Percentiles rank a stretch among this genome's conserved stretches.
Evolutionary conservation across 2,797 vertebrate genomes (phyloP).

Genomic region (Eremophila alpestris): DNA sequence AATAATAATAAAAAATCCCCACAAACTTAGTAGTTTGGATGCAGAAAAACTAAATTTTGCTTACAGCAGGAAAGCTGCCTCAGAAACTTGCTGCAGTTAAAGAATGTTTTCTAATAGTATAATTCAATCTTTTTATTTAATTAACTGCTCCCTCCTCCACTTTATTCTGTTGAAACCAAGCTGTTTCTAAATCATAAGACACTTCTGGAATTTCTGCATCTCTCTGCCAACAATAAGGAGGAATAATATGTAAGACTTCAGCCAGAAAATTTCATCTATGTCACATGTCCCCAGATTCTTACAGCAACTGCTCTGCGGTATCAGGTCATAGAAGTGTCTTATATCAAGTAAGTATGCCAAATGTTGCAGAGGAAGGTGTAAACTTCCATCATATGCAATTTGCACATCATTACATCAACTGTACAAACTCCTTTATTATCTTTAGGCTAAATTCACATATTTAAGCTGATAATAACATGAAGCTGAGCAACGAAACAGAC

Average conservation of each 20-base stretch:
- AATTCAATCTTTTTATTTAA: not conserved
- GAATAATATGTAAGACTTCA: conserved; percentile 43
- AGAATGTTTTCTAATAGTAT: not conserved
- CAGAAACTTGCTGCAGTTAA: not conserved
- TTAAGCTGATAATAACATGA: not conserved
- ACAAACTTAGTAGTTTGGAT: not conserved
- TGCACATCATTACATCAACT: not conserved
- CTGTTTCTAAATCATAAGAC: conserved; percentile 25
- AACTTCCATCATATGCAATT: not conserved
- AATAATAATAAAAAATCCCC: not conserved
- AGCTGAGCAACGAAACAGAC: not conserved
- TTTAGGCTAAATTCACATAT: not conserved
- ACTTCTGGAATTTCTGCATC: conserved; percentile 6
- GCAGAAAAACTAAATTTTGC: not conserved
- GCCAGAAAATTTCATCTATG: conserved; percentile 62
- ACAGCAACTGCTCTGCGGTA: conserved; percentile 9
- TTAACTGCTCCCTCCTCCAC: not conserved
- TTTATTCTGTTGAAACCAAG: not conserved
- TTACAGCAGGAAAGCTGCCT: not conserved
- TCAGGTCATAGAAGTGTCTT: conserved; percentile 18
- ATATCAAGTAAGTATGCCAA: conserved; percentile 27
- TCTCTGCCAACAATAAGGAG: conserved; percentile 32
- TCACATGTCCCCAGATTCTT: conserved; percentile 36
- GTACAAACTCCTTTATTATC: not conserved
- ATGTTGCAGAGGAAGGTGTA: conserved; percentile 3